Base-by-base conservation (phyloP, 2,888 invertebrate species). In the Achlya flavicornis region DNA sequence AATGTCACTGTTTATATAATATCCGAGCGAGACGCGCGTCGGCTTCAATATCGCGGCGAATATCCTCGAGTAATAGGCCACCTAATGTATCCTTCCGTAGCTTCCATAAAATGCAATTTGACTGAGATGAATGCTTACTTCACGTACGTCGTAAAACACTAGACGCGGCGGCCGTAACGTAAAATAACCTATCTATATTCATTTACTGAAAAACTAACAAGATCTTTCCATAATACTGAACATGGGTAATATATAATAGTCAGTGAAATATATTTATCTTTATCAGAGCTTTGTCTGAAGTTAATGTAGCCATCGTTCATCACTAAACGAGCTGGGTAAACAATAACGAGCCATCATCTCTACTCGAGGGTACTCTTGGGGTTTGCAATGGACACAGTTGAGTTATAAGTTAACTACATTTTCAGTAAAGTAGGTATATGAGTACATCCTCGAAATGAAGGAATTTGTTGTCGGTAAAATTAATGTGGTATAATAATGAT, bases 71-170 rank as follows among this genome's bases (percentile, higher is more conserved):
- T 59, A 59, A 59, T 38, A 38, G 70, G 74, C 68, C 68, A 65
- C 70, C 70, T 77, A 80, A 79, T 81, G 77, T 78, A 78, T 75
- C 68, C 72, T 63, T 66, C 41, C 6, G 12, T n/a, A n/a, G 1
- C 26, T 72, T 70, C 72, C 77, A 78, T 82, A 79, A 86, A 86
- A 80, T 80, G 81, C 77, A 84, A 87, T 86, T 41, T 86, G 71
- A 82, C 73, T 78, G 76, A 82, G 83, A 87, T 75, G 82, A 83
- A 86, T 80, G 80, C 68, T 77, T 73, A 75, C 77, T 81, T 82
- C 73, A 75, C 75, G 70, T 71, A 72, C 64, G 74, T 76, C 77
- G 80, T 87, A 85, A 87, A 87, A 81, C 70, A 72, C 64, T 66
- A 72, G 74, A 70, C 70, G 76, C 66, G 67, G 67, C 62, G 66